These are phyloP conservation scores for Prunella fulvescens DNA, from an alignment of 2,113 vertebrate species.

Conservation along the genomic window DNA sequence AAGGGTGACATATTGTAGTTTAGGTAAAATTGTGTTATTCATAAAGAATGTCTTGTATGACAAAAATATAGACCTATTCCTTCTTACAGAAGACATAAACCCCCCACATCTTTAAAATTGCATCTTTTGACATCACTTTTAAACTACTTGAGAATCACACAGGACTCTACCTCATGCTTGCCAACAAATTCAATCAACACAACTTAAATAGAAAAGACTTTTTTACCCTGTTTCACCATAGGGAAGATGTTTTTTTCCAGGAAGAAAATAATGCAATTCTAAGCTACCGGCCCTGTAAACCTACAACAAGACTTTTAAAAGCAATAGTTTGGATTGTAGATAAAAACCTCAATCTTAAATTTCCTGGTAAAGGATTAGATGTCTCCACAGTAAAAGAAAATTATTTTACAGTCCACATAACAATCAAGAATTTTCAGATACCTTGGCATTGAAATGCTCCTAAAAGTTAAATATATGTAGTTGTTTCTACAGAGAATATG, in stretches of 20 bases:
- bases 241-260: not conserved
- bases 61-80: not conserved
- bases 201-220: not conserved
- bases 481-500: not conserved
- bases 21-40: not conserved
- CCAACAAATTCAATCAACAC: not conserved
- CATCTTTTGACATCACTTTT: not conserved
- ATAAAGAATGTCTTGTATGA: not conserved
- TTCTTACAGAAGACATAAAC: not conserved
- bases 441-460: not conserved
- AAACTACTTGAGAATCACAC: not conserved
- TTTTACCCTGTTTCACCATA: not conserved
- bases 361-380: not conserved
- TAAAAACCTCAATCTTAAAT: not conserved
- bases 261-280: not conserved
- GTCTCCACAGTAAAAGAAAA: not conserved
- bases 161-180: not conserved
- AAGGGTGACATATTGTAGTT: not conserved
- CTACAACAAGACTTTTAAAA: not conserved
- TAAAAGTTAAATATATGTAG: not conserved
- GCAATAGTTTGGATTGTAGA: not conserved
- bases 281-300: not conserved
- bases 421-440: not conserved
- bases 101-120: accelerated
- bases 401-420: not conserved